phyloP scores from a whole-genome alignment of 2,113 vertebrate species.

The Blennius ocellaris region DNA sequence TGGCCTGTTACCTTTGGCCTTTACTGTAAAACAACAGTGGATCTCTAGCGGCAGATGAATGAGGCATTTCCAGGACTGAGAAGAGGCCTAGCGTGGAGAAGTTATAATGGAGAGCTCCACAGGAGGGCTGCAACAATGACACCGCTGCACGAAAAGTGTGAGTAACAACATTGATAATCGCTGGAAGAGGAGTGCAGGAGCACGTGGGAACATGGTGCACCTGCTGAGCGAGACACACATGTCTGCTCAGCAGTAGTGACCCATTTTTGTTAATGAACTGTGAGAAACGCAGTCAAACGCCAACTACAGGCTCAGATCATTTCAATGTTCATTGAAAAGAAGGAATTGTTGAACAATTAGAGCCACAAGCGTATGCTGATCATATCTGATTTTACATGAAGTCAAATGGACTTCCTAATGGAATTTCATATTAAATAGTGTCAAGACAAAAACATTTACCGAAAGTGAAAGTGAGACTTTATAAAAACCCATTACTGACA shows the following conservation, averaged over 20 bases:
- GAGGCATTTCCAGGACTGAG: slow-evolving; percentile 14
- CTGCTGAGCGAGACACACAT: slow-evolving; percentile 15
- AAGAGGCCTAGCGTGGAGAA: slow-evolving; percentile 17
- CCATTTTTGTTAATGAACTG: slow-evolving; percentile 26
- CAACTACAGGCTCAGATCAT: neutral
- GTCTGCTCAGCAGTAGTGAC: slow-evolving; percentile 27
- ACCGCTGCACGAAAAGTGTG: slow-evolving; percentile 6
- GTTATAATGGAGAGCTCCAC: slow-evolving; percentile 24
- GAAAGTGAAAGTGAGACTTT: too few species aligned
- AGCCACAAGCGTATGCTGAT: too few species aligned
- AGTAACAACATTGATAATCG: slow-evolving; percentile 30
- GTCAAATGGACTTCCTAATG: too few species aligned
- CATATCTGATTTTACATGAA: too few species aligned
- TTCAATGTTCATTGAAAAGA: too few species aligned
- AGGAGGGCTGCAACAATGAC: slow-evolving; percentile 16
- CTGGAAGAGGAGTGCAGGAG: neutral
- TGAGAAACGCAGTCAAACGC: neutral
- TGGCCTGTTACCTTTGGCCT: slow-evolving; percentile 25
- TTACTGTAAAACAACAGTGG: neutral
- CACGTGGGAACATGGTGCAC: neutral
- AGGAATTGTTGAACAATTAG: too few species aligned
- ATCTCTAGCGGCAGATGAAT: slow-evolving; percentile 25
- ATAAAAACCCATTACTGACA: too few species aligned
- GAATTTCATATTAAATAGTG: too few species aligned
- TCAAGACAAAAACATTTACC: too few species aligned